phyloP scores from a whole-genome alignment of 2,113 vertebrate species.

The Galeopterus variegatus region DNA sequence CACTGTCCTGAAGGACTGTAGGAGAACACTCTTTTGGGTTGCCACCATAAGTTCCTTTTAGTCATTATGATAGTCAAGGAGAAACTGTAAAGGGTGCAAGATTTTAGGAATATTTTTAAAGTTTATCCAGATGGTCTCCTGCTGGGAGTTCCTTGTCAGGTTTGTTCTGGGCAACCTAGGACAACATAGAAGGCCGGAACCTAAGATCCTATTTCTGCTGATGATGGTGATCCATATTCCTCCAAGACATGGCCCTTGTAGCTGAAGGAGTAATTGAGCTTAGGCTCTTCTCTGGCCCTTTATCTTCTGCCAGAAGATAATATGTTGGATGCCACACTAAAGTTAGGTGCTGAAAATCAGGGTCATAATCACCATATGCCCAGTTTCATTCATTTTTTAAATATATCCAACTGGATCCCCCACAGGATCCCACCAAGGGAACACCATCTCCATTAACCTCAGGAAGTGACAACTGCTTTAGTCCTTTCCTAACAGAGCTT shows the following conservation, averaged over 20 bases:
- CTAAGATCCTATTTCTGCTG: not conserved
- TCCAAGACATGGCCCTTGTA: not conserved
- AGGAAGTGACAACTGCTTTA: not conserved
- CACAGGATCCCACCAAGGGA: not conserved
- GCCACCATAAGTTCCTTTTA: not conserved
- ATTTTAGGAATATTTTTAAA: not conserved
- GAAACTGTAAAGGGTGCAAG: not conserved
- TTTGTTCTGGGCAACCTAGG: not conserved
- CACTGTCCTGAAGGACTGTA: not conserved
- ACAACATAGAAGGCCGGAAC: not conserved
- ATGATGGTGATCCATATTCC: not conserved
- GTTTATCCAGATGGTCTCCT: not conserved
- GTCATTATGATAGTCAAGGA: not conserved
- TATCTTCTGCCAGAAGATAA: not conserved
- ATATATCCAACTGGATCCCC: not conserved
- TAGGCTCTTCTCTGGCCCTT: not conserved
- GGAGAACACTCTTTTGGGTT: not conserved
- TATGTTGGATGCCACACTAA: not conserved
- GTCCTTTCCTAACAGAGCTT: not conserved
- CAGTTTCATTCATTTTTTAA: not conserved
- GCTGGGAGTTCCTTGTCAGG: not conserved
- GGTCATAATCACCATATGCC: not conserved
- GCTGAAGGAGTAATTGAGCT: not conserved
- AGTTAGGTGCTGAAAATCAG: not conserved
- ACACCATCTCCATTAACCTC: not conserved